Conservation (phyloP, 2,797 vertebrate species). For the Tragopan temminckii region DNA sequence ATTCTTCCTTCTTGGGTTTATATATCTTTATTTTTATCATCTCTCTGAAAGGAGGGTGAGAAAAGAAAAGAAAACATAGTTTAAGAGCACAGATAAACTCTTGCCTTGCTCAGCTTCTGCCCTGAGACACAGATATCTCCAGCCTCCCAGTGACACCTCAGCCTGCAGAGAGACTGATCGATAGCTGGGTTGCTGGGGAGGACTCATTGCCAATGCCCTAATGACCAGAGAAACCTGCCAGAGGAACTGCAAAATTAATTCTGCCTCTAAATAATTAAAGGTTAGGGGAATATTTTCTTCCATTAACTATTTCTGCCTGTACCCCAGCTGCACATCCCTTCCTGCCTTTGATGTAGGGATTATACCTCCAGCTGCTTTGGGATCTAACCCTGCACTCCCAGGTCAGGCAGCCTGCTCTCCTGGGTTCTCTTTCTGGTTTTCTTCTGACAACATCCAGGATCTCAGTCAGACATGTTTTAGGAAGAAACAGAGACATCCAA, state of each 20-base stretch:
- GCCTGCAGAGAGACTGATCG: slow-evolving; percentile 18
- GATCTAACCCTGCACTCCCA: neutral
- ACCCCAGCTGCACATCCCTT: neutral
- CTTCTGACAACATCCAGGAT: neutral
- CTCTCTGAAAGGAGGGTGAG: neutral
- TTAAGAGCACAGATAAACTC: neutral
- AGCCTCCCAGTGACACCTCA: slow-evolving; percentile 24
- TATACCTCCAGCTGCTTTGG: neutral
- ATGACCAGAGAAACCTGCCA: slow-evolving; percentile 22
- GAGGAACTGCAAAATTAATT: slow-evolving; percentile 50
- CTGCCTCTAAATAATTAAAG: slow-evolving; percentile 31
- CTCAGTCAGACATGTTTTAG: neutral
- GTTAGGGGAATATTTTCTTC: slow-evolving; percentile 22
- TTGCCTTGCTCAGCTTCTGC: slow-evolving; percentile 11
- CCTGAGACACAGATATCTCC: neutral
- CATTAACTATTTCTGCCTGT: neutral
- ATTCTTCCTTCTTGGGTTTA: neutral
- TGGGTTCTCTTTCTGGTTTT: neutral
- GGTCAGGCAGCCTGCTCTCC: neutral
- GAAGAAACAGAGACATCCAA: neutral
- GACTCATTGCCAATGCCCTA: slow-evolving; percentile 22
- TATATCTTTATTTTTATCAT: slow-evolving; percentile 48
- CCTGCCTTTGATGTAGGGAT: neutral
- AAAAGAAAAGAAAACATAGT: neutral
- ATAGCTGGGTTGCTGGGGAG: slow-evolving; percentile 15